Evolutionary conservation across 2,797 vertebrate species (phyloP), one percentile per base, ranked within the genome.

Genomic region (Jordanella pulchra): DNA sequence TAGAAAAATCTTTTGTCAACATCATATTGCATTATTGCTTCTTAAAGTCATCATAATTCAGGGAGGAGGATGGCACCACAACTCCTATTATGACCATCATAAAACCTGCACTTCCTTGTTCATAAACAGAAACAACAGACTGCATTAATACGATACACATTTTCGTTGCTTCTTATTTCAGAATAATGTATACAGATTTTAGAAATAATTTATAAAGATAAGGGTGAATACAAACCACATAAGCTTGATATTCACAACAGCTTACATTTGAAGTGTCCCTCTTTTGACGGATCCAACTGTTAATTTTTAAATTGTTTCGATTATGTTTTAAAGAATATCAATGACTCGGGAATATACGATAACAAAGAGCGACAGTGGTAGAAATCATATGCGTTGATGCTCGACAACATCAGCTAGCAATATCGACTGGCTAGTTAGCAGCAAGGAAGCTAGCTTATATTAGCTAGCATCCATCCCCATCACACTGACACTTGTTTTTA

Each of bases 341-440:
- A 32, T 71, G 64, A 72, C 67, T 78, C 25, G 56, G 1, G 35
- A 60, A 64, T 44, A 44, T 2, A 42, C 15, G 67, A 65, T 71
- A 76, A 70, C 80, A 76, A 67, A 72, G 60, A 50, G 28, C 64
- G 66, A 13, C 12, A 23, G 39, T 42, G 23, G 15, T 44, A 32
- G 27, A 45, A 30, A 25, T 13, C 44, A 74, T 72, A 56, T 67
- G 69, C 51, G 39, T 12, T 64, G 84, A 78, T 86, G 75, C 79
- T 23, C 87, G 65, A 71, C 73, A 89, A 78, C 78, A 73, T 81
- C 83, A 73, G 82, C 76, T 87, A 90, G 89, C 86, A 70, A 67
- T 55, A 87, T 51, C 44, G 81, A 67, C 60, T 68, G 72, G 86
- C 89, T 89, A 84, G 83, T 78, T 90, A 89, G 87, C 88, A 71